Conservation (phyloP, 2,797 vertebrate genomes). For the Arrhamphus sclerolepis region DNA sequence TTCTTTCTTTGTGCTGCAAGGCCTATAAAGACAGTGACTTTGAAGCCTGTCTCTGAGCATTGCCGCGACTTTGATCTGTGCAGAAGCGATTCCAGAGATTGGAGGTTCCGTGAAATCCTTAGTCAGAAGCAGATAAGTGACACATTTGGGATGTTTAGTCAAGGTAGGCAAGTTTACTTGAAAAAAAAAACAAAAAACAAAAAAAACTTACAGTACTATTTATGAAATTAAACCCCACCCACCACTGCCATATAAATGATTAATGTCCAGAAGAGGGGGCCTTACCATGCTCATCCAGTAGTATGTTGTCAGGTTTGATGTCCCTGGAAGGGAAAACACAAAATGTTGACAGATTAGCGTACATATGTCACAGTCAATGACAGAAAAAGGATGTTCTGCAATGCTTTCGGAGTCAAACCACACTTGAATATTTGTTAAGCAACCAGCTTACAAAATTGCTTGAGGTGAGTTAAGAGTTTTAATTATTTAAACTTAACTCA, state of each 20-base stretch:
- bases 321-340: slow-evolving; percentile 83
- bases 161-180: slow-evolving; percentile 6
- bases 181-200: too few species aligned
- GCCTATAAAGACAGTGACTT: neutral
- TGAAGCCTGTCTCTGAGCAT: slow-evolving; percentile 26
- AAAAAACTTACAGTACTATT: too few species aligned
- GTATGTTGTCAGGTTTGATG: slow-evolving; percentile 98
- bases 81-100: slow-evolving; percentile 17
- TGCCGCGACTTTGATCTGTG: slow-evolving; percentile 28
- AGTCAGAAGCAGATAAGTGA: slow-evolving; percentile 14
- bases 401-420: too few species aligned
- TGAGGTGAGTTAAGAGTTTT: too few species aligned
- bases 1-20: slow-evolving; percentile 13
- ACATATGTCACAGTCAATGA: neutral
- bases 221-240: neutral
- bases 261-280: slow-evolving; percentile 3
- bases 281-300: slow-evolving; percentile 96
- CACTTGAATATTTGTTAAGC: too few species aligned
- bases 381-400: neutral
- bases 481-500: too few species aligned
- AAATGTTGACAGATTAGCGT: slow-evolving; percentile 25
- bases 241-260: neutral
- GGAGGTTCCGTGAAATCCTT: slow-evolving; percentile 16
- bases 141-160: slow-evolving; percentile 1
- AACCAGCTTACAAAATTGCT: too few species aligned